These are phyloP conservation scores for Leptinotarsa peninsularis DNA, from an alignment of 2,888 invertebrate species.

Conservation along the genomic window DNA sequence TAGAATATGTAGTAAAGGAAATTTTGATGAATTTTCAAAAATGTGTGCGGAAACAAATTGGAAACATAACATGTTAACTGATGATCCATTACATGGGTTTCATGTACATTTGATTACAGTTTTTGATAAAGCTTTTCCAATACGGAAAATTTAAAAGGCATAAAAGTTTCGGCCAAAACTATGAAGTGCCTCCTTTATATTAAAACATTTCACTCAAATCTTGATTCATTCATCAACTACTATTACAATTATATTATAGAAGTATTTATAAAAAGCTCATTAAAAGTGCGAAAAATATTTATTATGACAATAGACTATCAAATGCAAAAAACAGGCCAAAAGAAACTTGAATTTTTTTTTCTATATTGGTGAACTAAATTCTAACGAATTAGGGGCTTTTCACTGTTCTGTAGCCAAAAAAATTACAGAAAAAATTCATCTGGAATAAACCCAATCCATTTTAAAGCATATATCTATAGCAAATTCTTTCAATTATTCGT, in stretches of 20 bases:
- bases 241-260: background rate
- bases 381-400: background rate
- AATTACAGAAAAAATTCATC: background rate
- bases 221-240: too few species aligned
- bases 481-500: background rate
- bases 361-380: background rate
- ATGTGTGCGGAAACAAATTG: too few species aligned
- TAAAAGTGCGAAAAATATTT: background rate
- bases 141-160: too few species aligned
- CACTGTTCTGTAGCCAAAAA: background rate
- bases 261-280: background rate
- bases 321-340: background rate
- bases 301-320: background rate
- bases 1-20: too few species aligned
- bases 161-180: too few species aligned
- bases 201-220: too few species aligned
- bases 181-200: too few species aligned
- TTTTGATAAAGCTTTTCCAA: too few species aligned
- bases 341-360: background rate
- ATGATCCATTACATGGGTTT: too few species aligned
- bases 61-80: too few species aligned
- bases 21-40: too few species aligned
- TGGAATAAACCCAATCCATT: background rate
- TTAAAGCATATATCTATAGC: background rate
- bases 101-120: too few species aligned